Evolutionary conservation across 2,888 invertebrate genomes (phyloP).

Genomic region (Lithophane leautieri): DNA sequence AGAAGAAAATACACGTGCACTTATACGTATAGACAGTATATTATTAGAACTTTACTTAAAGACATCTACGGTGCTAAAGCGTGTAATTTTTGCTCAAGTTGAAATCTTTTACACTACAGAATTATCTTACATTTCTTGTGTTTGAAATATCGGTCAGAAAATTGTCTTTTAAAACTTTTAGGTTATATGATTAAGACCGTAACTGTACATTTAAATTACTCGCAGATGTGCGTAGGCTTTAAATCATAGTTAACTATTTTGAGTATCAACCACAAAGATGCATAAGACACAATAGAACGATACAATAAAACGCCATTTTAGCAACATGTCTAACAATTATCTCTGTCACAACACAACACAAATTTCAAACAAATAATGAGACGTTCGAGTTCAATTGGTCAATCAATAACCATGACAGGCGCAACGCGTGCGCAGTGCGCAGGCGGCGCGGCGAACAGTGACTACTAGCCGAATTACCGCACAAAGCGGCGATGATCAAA

Average conservation of each 20-base stretch:
- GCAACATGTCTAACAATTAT: slow-evolving; percentile 69
- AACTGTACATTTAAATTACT: slow-evolving; percentile 1
- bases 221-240: slow-evolving; percentile 1
- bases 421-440: slow-evolving; percentile 51
- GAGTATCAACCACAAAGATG: slow-evolving; percentile 6
- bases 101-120: not conserved
- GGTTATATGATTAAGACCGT: not conserved
- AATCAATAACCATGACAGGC: slow-evolving; percentile 77
- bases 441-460: slow-evolving; percentile 70
- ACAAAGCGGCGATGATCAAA: slow-evolving; percentile 62
- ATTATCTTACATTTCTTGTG: not conserved
- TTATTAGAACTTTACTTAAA: not conserved
- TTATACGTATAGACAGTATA: not conserved
- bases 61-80: too few species aligned
- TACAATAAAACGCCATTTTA: slow-evolving; percentile 55
- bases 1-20: not conserved
- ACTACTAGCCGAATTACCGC: slow-evolving; percentile 55
- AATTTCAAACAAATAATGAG: slow-evolving; percentile 74
- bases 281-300: slow-evolving; percentile 36
- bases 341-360: slow-evolving; percentile 70
- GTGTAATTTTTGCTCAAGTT: not conserved
- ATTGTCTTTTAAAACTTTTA: not conserved
- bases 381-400: slow-evolving; percentile 76
- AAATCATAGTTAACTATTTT: slow-evolving; percentile 33
- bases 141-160: not conserved